phyloP scores from a whole-genome alignment of 2,888 invertebrate species.

The Lithophane semibrunnea region DNA sequence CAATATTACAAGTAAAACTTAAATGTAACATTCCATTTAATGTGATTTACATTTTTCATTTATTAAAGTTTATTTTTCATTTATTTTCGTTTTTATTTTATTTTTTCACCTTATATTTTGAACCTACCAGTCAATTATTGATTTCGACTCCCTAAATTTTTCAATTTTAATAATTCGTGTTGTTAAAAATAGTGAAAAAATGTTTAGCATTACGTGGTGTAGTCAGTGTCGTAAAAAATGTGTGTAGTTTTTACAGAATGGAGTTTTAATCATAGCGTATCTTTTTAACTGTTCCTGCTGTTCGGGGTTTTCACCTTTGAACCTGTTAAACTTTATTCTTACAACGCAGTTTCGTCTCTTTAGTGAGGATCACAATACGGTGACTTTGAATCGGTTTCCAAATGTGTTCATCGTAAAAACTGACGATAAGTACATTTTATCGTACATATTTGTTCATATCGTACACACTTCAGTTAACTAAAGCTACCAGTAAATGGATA shows the following conservation, averaged over 20 bases:
- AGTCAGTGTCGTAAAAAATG: slow-evolving; percentile 56
- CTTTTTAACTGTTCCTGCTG: neutral
- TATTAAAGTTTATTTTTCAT: slow-evolving; percentile 75
- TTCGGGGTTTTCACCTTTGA: neutral
- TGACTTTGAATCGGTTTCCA: neutral
- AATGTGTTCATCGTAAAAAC: neutral
- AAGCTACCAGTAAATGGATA: neutral
- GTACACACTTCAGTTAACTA: neutral
- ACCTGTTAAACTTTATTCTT: neutral
- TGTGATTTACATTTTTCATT: slow-evolving; percentile 68
- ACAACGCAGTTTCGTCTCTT: neutral
- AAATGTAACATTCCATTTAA: slow-evolving; percentile 65
- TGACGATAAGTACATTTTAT: slow-evolving; percentile 13
- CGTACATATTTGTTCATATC: slow-evolving; percentile 14
- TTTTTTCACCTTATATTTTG: slow-evolving; percentile 69
- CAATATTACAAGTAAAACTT: slow-evolving; percentile 76
- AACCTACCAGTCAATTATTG: slow-evolving; percentile 89
- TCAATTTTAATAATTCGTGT: slow-evolving; percentile 85
- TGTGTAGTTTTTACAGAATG: slow-evolving; percentile 40
- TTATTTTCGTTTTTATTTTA: slow-evolving; percentile 74
- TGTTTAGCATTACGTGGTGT: slow-evolving; percentile 60
- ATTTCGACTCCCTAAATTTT: slow-evolving; percentile 90
- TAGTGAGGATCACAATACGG: neutral
- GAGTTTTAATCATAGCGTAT: slow-evolving; percentile 39
- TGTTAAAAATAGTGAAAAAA: slow-evolving; percentile 67